Percentiles rank a stretch among this genome's conserved stretches.
phyloP scores from a whole-genome alignment of 2,797 vertebrate species.

The Pseudochirops corinnae region DNA sequence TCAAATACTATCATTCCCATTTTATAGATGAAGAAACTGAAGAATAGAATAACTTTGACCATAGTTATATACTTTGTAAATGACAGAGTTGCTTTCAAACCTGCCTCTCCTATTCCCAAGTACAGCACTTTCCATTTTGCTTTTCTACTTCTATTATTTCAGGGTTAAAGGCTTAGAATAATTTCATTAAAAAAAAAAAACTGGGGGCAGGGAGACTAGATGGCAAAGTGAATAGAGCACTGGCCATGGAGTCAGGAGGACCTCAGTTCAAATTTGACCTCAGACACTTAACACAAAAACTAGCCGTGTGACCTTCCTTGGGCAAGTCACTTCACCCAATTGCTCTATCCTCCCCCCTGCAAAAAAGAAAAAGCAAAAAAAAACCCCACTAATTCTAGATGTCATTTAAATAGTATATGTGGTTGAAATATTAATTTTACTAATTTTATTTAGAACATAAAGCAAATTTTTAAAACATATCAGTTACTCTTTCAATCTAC shows the following conservation, averaged over 20 bases:
- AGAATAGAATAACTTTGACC: neutral
- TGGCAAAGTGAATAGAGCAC: too few relatives aligned
- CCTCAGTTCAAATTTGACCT: too few relatives aligned
- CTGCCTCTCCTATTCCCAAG: neutral
- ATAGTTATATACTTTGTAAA: neutral
- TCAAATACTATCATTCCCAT: neutral
- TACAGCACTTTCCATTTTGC: neutral
- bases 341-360: too few relatives aligned
- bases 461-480: neutral
- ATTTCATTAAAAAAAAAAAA: neutral
- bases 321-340: too few relatives aligned
- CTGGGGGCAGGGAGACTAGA: too few relatives aligned
- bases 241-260: too few relatives aligned
- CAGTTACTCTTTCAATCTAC: constrained; percentile 14
- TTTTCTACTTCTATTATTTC: neutral
- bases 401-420: constrained; percentile 1
- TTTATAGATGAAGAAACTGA: neutral
- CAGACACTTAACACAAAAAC: too few relatives aligned
- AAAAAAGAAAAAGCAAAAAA: too few relatives aligned
- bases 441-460: constrained; percentile 34
- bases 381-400: neutral
- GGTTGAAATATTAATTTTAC: constrained; percentile 22
- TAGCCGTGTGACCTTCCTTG: too few relatives aligned
- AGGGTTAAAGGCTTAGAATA: constrained; percentile 13
- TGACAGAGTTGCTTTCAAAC: neutral